Percentiles rank a stretch among this genome's conserved stretches.
phyloP scores from a whole-genome alignment of 2,888 invertebrate species.

The Drosophila nr. medialis region DNA sequence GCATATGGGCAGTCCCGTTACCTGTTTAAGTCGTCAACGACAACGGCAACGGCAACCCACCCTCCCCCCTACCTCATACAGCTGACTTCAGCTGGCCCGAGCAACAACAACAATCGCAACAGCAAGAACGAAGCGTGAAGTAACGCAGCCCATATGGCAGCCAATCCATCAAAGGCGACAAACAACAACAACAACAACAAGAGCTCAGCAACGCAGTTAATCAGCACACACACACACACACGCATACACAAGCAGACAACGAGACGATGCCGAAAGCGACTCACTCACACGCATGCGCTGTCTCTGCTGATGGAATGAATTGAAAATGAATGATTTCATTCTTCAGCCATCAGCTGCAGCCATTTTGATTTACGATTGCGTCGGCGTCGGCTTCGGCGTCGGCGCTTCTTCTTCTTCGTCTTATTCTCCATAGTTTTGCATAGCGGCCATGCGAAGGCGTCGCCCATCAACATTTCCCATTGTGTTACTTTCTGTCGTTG shows the following conservation, averaged over 20 bases:
- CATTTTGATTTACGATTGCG: conserved; percentile 85
- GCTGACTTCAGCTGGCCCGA: conserved; percentile 24
- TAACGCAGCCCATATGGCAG: conserved; percentile 38
- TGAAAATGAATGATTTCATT: conserved; percentile 74
- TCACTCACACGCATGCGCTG: conserved; percentile 73
- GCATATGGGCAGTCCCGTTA: conserved; percentile 74
- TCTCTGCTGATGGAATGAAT: conserved; percentile 53
- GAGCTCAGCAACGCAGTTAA: conserved; percentile 63
- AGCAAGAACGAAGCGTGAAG: conserved; percentile 8
- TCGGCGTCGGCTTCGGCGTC: conserved; percentile 38
- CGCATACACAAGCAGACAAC: conserved; percentile 14
- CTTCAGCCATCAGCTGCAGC: conserved; percentile 82
- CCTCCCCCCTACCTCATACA: conserved; percentile 9
- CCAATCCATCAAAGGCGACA: conserved; percentile 57
- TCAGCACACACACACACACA: conserved; percentile 35
- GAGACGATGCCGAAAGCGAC: conserved; percentile 36
- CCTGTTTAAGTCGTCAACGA: conserved; percentile 76
- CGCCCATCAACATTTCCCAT: conserved; percentile 61
- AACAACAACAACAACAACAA: conserved; percentile 33
- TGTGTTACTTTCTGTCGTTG: conserved; percentile 24
- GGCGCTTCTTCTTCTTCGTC: conserved; percentile 6
- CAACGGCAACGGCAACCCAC: conserved; percentile 25
- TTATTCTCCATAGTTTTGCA: conserved; percentile 51
- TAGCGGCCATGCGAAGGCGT: conserved; percentile 72
- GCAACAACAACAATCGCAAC: conserved; percentile 23